Evolutionary conservation across 2,888 invertebrate genomes (phyloP).

Genomic region (Drosophila maculinotata): DNA sequence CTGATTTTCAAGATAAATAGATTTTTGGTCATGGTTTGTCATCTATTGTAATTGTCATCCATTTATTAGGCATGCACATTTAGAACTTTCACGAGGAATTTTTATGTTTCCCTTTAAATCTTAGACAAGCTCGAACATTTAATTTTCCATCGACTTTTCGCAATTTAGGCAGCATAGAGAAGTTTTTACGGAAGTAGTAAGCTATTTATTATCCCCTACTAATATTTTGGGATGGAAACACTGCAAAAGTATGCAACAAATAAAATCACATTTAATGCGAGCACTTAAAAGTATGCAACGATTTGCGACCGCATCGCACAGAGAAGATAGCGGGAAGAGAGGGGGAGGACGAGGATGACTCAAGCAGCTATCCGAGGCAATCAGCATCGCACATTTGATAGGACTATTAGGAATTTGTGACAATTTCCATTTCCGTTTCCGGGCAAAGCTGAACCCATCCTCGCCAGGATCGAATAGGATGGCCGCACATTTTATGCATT

Average conservation of each 20-base stretch:
- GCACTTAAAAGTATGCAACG: conserved; percentile 21
- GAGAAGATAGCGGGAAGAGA: neutral
- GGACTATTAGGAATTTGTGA: conserved; percentile 43
- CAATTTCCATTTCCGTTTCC: conserved; percentile 57
- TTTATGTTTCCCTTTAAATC: no score
- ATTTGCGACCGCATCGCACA: neutral
- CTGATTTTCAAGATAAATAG: no score
- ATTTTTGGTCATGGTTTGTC: no score
- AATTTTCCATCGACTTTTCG: no score
- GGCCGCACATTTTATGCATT: conserved; percentile 31
- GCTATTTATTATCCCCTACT: no score
- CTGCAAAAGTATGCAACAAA: conserved; percentile 28
- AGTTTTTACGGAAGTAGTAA: no score
- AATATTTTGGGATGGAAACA: no score
- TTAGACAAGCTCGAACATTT: no score
- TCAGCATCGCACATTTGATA: conserved; percentile 25
- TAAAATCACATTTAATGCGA: conserved; percentile 1
- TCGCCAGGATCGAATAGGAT: conserved; percentile 21
- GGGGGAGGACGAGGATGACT: neutral
- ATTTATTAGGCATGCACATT: no score
- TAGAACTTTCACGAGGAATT: no score
- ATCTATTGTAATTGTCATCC: no score
- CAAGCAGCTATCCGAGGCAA: conserved; percentile 2
- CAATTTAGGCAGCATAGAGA: no score
- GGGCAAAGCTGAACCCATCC: conserved; percentile 1